A percentile compares a stretch with the other conserved stretches of the same genome.
Conservation (phyloP, 2,113 vertebrate genomes). For the Rhabdornis inornatus region DNA sequence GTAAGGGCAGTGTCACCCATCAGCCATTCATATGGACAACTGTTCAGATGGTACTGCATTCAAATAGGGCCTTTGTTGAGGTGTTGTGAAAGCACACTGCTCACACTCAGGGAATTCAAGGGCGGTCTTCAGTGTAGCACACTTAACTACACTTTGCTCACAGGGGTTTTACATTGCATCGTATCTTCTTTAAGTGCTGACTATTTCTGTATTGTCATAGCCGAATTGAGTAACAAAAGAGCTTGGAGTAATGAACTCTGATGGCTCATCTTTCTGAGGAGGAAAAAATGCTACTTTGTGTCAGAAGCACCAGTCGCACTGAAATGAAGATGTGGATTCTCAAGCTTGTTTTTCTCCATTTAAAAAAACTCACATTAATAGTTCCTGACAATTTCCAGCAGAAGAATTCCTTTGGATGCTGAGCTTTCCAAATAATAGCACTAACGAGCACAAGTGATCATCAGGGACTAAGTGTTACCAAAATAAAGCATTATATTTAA, state of each 20-base stretch:
- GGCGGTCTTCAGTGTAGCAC: rapidly evolving
- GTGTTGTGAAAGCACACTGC: neutral
- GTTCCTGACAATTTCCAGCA: neutral
- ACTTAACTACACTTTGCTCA: neutral
- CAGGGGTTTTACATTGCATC: neutral
- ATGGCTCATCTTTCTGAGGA: neutral
- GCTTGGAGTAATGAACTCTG: neutral
- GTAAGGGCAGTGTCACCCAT: neutral
- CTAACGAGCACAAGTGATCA: neutral
- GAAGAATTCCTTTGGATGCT: neutral
- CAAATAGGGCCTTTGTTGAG: neutral
- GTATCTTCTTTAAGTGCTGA: neutral
- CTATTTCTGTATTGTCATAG: neutral
- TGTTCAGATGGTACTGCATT: neutral
- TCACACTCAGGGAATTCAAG: neutral
- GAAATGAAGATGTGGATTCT: neutral
- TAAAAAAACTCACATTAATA: neutral
- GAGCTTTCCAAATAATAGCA: neutral
- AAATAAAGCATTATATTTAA: neutral
- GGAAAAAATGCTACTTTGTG: neutral
- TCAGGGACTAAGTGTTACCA: neutral
- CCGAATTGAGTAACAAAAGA: neutral
- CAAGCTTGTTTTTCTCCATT: neutral
- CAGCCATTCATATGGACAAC: neutral
- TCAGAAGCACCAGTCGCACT: neutral